Evolutionary conservation across 2,797 vertebrate genomes (phyloP).

Genomic region (Gallinago solitaria): DNA sequence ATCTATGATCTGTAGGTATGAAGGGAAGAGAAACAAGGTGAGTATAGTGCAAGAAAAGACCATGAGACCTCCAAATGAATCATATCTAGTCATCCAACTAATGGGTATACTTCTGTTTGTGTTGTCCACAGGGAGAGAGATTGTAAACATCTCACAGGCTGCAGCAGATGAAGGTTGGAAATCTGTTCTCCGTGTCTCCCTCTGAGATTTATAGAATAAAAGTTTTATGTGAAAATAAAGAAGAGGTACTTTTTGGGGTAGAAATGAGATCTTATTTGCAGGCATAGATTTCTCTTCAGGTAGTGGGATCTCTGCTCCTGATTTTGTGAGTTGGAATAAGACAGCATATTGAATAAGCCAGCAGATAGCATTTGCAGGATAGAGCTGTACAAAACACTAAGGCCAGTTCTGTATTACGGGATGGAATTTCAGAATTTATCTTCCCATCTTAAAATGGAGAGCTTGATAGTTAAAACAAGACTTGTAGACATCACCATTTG

Average conservation of each 20-base stretch:
- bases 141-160: not conserved
- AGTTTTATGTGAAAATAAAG: not conserved
- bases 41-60: not conserved
- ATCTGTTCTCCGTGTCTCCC: not conserved
- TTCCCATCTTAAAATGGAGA: not conserved
- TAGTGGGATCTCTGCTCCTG: not conserved
- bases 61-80: not conserved
- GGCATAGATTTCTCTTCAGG: not conserved
- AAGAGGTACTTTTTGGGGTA: not conserved
- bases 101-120: not conserved
- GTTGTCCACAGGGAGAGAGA: not conserved
- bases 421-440: not conserved
- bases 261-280: not conserved
- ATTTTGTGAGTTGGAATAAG: not conserved
- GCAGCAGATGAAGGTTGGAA: not conserved
- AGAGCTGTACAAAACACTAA: not conserved
- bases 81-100: not conserved
- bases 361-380: not conserved
- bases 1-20: not conserved
- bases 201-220: not conserved
- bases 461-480: not conserved
- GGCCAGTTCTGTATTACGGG: not conserved
- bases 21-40: not conserved
- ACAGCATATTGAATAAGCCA: not conserved
- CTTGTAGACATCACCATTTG: not conserved